Base-by-base conservation (phyloP, 2,113 vertebrate species). In the Perca schrenkii region DNA sequence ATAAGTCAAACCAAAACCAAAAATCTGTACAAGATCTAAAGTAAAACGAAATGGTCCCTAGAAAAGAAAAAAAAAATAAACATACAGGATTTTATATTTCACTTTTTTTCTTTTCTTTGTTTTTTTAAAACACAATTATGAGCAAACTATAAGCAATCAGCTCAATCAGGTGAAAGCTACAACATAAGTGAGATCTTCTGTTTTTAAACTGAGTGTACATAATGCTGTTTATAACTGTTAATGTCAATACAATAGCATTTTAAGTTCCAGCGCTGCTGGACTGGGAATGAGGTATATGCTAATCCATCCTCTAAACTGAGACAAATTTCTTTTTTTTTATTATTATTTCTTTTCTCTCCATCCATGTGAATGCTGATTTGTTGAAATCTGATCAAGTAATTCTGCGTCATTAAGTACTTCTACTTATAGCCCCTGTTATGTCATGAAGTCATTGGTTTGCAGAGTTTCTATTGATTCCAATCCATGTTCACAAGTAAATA, bases 1-100 rank as follows among this genome's bases (percentile, higher is more conserved):
- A 99, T 98, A 98, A 97, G 95, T 97, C 96, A 96, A 96, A 95
- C 87, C 92, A 97, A 93, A 95, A 95, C 96, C 97, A 97, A 95
- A 95, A 97, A 96, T 97, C 96, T 97, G 96, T 97, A 97, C 97
- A 97, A 95, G 96, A 96, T 94, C 91, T 92, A 92, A 96, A 97
- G 96, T 97, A 70, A 91, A 90, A 92, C 91, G 96, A 96, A 90
- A 95, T 95, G 94, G 94, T 95, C 94, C 93, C 95, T 94, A 95
- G 90, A 15, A 36, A 86, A 78, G 46, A 25, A 36, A 78, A 53
- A 40, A 25, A 63, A 81, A n/a, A 54, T 66, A 13, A 73, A 75
- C 96, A 80, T 65, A 88, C 82, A 85, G 75, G 82, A 84, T 83
- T 80, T 91, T 79, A 87, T 84, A 91, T 92, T 89, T 93, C 91